Evolutionary conservation across 2,113 vertebrate species (phyloP).

Genomic region (Todiramphus chloris): DNA sequence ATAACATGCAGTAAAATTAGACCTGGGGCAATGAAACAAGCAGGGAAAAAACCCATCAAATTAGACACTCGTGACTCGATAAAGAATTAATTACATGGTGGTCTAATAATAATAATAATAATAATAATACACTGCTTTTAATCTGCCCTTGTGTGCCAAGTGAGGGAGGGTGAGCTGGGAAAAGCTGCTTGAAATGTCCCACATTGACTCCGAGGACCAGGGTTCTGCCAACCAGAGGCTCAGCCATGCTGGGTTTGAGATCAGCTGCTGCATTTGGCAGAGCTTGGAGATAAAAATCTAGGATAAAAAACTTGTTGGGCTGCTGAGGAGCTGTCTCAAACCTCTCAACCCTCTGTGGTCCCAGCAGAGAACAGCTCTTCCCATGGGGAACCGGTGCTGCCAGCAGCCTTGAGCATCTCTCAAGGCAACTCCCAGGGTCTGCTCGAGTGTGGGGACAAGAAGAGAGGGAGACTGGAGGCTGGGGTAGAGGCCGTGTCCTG

Average conservation of each 20-base stretch:
- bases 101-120: background rate
- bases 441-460: background rate
- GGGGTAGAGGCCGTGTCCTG: background rate
- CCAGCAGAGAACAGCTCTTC: background rate
- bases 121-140: background rate
- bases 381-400: background rate
- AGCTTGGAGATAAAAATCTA: background rate
- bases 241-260: background rate
- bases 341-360: background rate
- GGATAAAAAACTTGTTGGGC: background rate
- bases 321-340: background rate
- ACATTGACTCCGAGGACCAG: rapidly evolving
- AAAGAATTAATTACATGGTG: slow-evolving; percentile 1
- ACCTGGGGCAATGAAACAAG: background rate
- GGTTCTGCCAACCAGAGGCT: background rate
- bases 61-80: background rate
- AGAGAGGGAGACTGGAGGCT: background rate
- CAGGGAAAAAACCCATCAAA: background rate
- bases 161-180: background rate
- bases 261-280: background rate
- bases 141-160: background rate
- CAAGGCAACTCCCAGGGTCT: background rate
- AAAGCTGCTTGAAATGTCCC: background rate
- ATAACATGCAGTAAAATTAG: background rate
- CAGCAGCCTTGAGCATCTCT: background rate